These are phyloP conservation scores for Dolichotis patagonum DNA, from an alignment of 2,113 vertebrate species.

Conservation along the genomic window DNA sequence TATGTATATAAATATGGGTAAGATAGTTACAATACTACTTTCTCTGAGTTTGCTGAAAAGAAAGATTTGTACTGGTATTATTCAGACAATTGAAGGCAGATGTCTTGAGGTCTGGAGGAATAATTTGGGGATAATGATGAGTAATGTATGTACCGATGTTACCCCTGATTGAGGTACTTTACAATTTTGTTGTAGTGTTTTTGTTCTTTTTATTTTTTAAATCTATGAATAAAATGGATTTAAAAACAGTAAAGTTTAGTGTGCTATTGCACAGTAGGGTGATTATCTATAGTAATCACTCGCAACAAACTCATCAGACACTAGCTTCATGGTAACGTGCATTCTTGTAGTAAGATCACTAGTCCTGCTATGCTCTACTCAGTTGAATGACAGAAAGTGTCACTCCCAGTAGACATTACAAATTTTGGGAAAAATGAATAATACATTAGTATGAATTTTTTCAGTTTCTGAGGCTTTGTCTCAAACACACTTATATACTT, in stretches of 20 bases:
- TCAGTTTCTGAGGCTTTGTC: background rate
- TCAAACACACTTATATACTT: background rate
- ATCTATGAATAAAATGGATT: no score
- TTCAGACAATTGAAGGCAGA: no score
- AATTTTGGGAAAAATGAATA: constrained; percentile 11
- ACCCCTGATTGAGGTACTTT: no score
- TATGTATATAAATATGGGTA: no score
- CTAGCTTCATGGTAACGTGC: background rate
- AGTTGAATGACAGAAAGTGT: constrained; percentile 37
- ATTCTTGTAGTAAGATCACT: constrained; percentile 32
- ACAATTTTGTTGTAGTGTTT: no score
- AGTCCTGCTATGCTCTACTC: background rate
- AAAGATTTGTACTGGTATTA: no score
- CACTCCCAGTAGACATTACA: background rate
- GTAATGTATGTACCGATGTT: no score
- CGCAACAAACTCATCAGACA: background rate
- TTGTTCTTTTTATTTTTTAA: no score
- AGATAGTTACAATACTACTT: no score
- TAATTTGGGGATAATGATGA: no score
- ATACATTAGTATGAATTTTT: constrained; percentile 49
- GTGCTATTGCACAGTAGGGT: background rate
- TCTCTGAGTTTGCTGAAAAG: no score
- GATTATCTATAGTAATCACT: background rate
- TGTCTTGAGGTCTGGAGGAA: no score
- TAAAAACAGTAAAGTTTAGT: background rate